phyloP scores from a whole-genome alignment of 1,140 invertebrate species.

The Spodoptera litura region DNA sequence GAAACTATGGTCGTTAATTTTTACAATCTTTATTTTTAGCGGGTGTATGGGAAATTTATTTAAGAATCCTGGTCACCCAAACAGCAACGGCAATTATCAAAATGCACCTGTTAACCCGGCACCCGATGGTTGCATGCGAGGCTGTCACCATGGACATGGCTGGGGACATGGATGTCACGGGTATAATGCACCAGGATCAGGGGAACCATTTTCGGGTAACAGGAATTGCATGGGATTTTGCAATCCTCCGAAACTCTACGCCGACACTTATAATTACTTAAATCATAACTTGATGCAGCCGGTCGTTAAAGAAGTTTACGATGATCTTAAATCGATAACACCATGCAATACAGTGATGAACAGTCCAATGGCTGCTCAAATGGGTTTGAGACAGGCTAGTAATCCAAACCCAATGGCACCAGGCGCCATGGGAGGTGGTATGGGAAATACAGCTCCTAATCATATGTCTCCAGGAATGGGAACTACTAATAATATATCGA shows the following conservation, averaged over 20 bases:
- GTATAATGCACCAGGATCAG: constrained; percentile 51
- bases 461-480: constrained; percentile 21
- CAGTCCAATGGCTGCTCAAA: constrained; percentile 63
- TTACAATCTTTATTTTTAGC: constrained; percentile 61
- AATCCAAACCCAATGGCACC: not conserved
- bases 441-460: constrained; percentile 25
- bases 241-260: constrained; percentile 72
- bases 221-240: constrained; percentile 66
- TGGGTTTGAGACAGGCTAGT: constrained; percentile 54
- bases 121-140: constrained; percentile 57
- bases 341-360: constrained; percentile 73
- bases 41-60: constrained; percentile 83
- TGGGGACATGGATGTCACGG: constrained; percentile 53
- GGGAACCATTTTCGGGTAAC: constrained; percentile 56
- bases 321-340: constrained; percentile 73
- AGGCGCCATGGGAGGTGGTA: not conserved
- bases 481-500: not conserved
- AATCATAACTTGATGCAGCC: constrained; percentile 77
- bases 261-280: constrained; percentile 76
- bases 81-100: not conserved
- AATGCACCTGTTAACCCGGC: constrained; percentile 24
- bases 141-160: constrained; percentile 51
- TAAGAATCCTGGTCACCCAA: constrained; percentile 57
- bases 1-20: not conserved
- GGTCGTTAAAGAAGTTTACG: constrained; percentile 75